phyloP scores from a whole-genome alignment of 2,888 invertebrate genomes.

The Lithophane socia region DNA sequence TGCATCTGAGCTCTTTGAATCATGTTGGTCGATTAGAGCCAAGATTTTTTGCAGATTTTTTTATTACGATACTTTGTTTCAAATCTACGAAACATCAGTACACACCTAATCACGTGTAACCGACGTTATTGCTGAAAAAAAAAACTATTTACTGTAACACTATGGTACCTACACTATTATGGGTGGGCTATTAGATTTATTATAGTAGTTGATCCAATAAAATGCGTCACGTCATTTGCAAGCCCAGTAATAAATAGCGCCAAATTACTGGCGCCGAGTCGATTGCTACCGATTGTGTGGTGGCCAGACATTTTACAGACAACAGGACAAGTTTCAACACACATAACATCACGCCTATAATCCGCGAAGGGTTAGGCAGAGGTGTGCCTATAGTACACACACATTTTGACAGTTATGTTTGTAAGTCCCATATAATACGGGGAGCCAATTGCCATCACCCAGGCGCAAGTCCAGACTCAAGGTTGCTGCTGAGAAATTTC shows the following conservation, averaged over 20 bases:
- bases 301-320: conserved; percentile 52
- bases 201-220: conserved; percentile 43
- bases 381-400: too few relatives aligned
- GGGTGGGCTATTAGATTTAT: conserved; percentile 48
- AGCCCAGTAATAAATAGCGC: conserved; percentile 64
- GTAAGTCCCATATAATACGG: too few relatives aligned
- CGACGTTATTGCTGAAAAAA: conserved; percentile 6
- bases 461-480: too few relatives aligned
- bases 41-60: not conserved
- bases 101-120: not conserved
- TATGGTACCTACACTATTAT: not conserved
- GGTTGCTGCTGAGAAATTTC: too few relatives aligned
- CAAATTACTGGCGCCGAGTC: conserved; percentile 67
- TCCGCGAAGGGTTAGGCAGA: too few relatives aligned
- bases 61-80: not conserved
- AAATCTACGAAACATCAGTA: not conserved
- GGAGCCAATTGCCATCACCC: too few relatives aligned
- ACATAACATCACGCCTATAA: not conserved
- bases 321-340: conserved; percentile 27
- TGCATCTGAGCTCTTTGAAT: not conserved
- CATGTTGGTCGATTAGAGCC: not conserved
- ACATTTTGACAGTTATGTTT: too few relatives aligned
- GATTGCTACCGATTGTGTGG: conserved; percentile 59
- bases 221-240: conserved; percentile 59
- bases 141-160: conserved; percentile 9